A percentile compares a stretch with the other conserved stretches of the same genome.
Evolutionary conservation across 2,113 vertebrate species (phyloP).

Genomic region (Sitta europaea): DNA sequence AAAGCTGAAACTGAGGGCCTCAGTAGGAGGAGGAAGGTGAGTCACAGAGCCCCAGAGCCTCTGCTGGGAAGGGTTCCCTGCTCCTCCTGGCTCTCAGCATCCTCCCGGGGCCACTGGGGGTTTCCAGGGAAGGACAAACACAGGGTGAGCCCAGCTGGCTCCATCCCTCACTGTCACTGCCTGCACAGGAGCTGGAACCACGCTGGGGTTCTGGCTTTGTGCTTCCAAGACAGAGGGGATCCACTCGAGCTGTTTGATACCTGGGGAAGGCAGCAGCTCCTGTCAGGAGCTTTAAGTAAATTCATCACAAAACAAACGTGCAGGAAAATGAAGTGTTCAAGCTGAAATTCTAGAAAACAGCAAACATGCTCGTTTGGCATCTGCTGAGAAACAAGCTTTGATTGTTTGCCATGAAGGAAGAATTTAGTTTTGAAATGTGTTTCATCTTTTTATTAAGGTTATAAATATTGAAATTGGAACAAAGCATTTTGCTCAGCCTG

Average conservation of each 20-base stretch:
- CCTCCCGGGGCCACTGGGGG: fast-evolving
- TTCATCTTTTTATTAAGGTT: not conserved
- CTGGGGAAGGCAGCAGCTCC: fast-evolving
- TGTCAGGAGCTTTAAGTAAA: not conserved
- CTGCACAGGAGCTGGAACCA: not conserved
- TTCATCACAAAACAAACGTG: not conserved
- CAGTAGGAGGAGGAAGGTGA: not conserved
- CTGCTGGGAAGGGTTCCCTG: not conserved
- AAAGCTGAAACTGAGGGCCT: too few species aligned
- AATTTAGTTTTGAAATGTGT: not conserved
- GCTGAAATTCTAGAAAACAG: not conserved
- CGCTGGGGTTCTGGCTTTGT: not conserved
- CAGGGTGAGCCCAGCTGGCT: not conserved
- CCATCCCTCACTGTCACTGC: fast-evolving
- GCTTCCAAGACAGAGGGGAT: fast-evolving
- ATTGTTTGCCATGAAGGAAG: not conserved
- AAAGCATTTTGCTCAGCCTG: not conserved
- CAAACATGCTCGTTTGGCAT: not conserved
- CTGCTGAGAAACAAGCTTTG: not conserved
- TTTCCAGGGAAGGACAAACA: not conserved
- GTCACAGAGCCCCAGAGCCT: not conserved
- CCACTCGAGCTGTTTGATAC: not conserved
- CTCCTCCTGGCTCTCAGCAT: not conserved
- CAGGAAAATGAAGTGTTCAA: not conserved
- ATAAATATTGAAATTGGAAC: not conserved